Conservation (phyloP, 1,140 invertebrate species). For the Zaprionus lachaisei region DNA sequence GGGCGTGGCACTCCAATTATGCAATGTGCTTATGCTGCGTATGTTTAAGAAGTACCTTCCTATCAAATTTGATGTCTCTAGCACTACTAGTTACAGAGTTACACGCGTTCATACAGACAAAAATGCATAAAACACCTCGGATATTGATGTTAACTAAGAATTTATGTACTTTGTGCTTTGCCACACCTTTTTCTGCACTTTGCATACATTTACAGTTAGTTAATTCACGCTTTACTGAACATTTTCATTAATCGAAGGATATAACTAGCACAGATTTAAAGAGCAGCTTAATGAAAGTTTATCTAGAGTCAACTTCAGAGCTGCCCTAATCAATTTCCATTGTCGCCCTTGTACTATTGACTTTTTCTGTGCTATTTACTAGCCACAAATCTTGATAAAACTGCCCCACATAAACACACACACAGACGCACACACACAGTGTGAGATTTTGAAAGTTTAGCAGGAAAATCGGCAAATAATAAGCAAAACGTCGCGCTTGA, state of each 20-base stretch:
- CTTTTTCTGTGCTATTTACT: conserved; percentile 40
- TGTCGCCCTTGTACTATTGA: conserved; percentile 13
- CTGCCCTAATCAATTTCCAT: conserved; percentile 37
- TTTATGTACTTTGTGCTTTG: neutral
- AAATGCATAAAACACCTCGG: neutral
- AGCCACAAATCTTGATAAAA: conserved; percentile 64
- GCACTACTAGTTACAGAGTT: neutral
- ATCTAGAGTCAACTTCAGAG: neutral
- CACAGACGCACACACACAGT: neutral
- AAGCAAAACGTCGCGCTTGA: conserved; percentile 79
- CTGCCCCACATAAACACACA: conserved; percentile 17
- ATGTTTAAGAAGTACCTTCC: rapidly evolving
- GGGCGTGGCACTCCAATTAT: neutral
- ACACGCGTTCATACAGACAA: neutral
- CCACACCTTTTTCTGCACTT: neutral
- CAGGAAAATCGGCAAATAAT: conserved; percentile 78
- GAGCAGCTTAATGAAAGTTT: neutral
- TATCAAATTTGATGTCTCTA: neutral
- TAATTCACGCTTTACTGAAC: neutral
- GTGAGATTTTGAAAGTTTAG: conserved; percentile 28
- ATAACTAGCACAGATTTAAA: neutral
- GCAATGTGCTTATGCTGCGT: neutral
- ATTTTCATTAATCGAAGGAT: neutral
- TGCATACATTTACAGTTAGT: neutral
- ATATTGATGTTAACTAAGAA: neutral